These are phyloP conservation scores for Podargus strigoides DNA, from an alignment of 2,797 vertebrate species.

Conservation along the genomic window DNA sequence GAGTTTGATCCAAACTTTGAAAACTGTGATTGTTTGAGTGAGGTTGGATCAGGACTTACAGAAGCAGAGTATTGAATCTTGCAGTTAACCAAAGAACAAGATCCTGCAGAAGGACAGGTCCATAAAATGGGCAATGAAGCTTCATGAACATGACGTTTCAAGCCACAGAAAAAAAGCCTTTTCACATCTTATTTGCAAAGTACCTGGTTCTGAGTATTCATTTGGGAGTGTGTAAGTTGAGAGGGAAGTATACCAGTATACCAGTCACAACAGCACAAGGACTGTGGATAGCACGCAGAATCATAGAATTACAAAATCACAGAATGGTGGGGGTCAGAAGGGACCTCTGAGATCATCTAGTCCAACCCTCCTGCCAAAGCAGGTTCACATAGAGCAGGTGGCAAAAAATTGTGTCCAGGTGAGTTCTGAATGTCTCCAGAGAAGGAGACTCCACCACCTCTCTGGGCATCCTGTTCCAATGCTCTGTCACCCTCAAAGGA, in stretches of 20 bases:
- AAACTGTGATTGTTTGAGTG: fast-evolving
- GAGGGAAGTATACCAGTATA: neutral
- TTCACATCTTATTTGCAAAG: neutral
- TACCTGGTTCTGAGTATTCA: fast-evolving
- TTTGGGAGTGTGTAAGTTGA: neutral
- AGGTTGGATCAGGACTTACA: neutral
- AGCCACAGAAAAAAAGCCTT: neutral
- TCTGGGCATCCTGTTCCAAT: no score
- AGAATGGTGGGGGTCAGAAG: no score
- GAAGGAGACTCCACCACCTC: no score
- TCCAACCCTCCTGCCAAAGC: no score
- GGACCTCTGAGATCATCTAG: no score
- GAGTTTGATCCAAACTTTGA: neutral
- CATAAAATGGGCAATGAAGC: neutral
- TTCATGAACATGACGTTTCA: fast-evolving
- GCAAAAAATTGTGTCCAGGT: no score
- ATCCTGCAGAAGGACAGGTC: neutral
- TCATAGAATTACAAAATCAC: no score
- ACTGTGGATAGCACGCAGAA: neutral
- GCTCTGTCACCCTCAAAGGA: no score
- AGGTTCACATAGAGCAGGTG: no score
- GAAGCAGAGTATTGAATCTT: neutral
- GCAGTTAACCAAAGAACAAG: neutral
- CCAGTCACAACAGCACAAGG: neutral
- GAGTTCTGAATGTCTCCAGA: no score